phyloP scores from a whole-genome alignment of 2,797 vertebrate species.

The Labeo calbasu region DNA sequence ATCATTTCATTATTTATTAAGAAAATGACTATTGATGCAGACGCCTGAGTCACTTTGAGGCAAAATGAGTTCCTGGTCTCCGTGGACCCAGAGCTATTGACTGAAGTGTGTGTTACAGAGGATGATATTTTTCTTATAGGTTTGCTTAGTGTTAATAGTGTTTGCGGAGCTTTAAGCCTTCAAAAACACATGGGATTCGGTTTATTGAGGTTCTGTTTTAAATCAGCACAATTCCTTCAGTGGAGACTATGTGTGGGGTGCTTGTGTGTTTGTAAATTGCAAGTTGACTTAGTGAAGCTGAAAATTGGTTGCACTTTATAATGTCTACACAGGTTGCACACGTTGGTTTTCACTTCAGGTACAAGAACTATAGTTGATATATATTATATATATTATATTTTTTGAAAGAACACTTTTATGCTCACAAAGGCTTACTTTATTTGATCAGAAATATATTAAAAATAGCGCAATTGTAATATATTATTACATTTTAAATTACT shows the following conservation, averaged over 20 bases:
- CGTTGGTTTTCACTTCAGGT: neutral
- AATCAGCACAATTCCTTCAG: conserved; percentile 67
- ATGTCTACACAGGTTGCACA: too few relatives aligned
- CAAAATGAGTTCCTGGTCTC: conserved; percentile 60
- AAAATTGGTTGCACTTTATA: neutral
- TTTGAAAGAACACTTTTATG: too few relatives aligned
- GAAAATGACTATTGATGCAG: conserved; percentile 65
- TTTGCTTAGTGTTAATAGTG: conserved; percentile 64
- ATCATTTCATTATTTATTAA: conserved; percentile 67
- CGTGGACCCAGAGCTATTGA: conserved; percentile 60
- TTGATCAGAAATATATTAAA: too few relatives aligned
- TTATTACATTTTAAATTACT: neutral
- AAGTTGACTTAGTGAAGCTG: conserved; percentile 1
- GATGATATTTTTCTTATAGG: conserved; percentile 68
- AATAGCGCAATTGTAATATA: too few relatives aligned
- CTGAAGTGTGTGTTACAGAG: conserved; percentile 63
- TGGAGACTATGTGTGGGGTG: neutral
- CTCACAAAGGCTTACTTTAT: too few relatives aligned
- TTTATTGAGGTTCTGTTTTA: conserved; percentile 67
- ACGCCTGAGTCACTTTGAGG: conserved; percentile 44
- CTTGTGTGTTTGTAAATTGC: conserved; percentile 16
- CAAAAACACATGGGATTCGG: conserved; percentile 53
- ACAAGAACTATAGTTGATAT: neutral
- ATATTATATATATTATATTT: too few relatives aligned
- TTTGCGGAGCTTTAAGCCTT: conserved; percentile 69